Evolutionary conservation across 1,140 invertebrate species (phyloP).

Genomic region (Drosophila baimaii): DNA sequence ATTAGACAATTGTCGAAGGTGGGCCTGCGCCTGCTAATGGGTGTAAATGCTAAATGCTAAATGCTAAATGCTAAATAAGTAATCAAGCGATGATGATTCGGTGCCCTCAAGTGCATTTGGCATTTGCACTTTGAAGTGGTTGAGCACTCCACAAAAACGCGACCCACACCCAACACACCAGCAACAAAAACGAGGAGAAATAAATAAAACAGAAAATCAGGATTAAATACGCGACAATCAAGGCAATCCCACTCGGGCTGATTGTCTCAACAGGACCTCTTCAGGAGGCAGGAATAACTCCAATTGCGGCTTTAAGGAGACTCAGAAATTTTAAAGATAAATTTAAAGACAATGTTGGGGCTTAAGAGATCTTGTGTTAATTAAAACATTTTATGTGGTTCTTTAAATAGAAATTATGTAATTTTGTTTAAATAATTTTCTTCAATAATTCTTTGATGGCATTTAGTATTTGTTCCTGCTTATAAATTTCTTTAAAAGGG

Average conservation of each 20-base stretch:
- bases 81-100: conserved; percentile 65
- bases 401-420: no score
- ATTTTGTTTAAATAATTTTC: no score
- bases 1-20: conserved; percentile 65
- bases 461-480: no score
- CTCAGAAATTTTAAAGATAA: no score
- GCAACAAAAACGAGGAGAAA: neutral
- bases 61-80: conserved; percentile 75
- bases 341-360: neutral
- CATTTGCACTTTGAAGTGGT: conserved; percentile 77
- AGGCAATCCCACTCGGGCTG: conserved; percentile 26
- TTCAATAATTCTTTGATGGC: no score
- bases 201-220: conserved; percentile 3
- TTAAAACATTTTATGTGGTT: no score
- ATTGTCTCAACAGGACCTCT: conserved; percentile 7
- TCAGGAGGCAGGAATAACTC: neutral
- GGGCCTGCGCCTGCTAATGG: conserved; percentile 56
- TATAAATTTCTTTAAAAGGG: no score
- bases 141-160: conserved; percentile 43
- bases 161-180: conserved; percentile 1
- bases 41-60: conserved; percentile 68
- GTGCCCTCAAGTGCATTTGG: conserved; percentile 59
- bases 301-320: neutral
- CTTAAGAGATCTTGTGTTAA: no score
- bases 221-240: conserved; percentile 21